A percentile compares a stretch with the other conserved stretches of the same genome.
phyloP scores from a whole-genome alignment of 2,113 vertebrate species.

The Salvelinus fontinalis region DNA sequence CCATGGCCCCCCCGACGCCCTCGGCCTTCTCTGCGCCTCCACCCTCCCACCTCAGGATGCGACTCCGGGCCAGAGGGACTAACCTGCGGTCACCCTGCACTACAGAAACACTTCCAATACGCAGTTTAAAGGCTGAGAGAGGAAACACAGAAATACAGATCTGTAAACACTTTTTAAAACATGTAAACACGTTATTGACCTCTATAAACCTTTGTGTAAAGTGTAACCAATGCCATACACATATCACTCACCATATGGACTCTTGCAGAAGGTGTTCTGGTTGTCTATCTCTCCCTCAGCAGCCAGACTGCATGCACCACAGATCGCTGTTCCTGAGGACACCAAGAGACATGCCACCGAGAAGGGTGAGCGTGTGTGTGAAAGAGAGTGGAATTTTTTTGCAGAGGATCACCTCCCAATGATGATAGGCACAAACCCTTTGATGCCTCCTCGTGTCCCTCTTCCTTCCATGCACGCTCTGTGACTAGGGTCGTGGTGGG shows the following conservation, averaged over 20 bases:
- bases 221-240: not conserved
- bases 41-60: constrained; percentile 68
- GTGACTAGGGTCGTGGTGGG: constrained; percentile 54
- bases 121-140: constrained; percentile 74
- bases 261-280: constrained; percentile 69
- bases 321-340: constrained; percentile 60
- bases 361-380: too few species aligned
- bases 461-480: constrained; percentile 17
- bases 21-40: constrained; percentile 60
- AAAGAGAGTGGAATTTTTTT: not conserved
- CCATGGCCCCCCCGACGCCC: constrained; percentile 62
- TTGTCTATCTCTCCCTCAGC: constrained; percentile 68
- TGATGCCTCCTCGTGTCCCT: constrained; percentile 38
- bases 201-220: too few species aligned
- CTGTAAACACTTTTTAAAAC: not conserved
- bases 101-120: constrained; percentile 62
- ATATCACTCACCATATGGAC: constrained; percentile 68
- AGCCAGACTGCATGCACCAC: constrained; percentile 70
- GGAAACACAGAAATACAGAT: constrained; percentile 2
- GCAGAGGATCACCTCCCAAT: not conserved
- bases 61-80: constrained; percentile 65
- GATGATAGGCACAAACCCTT: constrained; percentile 58
- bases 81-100: constrained; percentile 70
- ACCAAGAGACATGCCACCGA: not conserved
- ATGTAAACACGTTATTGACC: not conserved